A percentile compares a stretch with the other conserved stretches of the same genome.
These are phyloP conservation scores for Gallirallus australis DNA, from an alignment of 2,797 vertebrate genomes.

Conservation along the genomic window DNA sequence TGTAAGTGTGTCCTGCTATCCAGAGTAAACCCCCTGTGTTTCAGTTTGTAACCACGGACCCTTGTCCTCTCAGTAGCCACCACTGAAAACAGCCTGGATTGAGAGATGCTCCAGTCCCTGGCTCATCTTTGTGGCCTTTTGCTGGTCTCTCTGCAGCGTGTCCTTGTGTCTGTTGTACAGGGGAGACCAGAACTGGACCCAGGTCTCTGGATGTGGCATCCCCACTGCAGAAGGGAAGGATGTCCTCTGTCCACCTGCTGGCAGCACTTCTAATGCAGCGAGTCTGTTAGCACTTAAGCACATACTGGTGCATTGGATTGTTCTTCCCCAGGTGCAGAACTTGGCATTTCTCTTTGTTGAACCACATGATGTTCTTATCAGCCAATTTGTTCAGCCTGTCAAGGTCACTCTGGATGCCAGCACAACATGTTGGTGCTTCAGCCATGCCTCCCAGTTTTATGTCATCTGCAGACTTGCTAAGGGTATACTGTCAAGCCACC, in stretches of 20 bases:
- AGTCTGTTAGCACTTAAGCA: background rate
- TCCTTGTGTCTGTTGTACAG: background rate
- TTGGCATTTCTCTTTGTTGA: background rate
- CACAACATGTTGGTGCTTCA: background rate
- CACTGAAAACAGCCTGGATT: no score
- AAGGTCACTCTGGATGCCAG: background rate
- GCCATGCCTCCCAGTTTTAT: background rate
- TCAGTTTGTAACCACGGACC: no score
- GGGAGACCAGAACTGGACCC: background rate
- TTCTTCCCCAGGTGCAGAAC: background rate
- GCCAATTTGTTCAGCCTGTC: background rate
- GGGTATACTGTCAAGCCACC: background rate
- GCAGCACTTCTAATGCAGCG: background rate
- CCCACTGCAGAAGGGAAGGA: background rate
- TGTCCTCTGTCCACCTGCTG: background rate
- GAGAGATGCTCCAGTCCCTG: background rate
- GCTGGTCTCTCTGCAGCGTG: background rate
- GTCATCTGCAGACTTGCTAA: background rate
- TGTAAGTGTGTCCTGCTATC: no score
- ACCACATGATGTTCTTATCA: background rate
- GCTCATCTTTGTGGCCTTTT: background rate
- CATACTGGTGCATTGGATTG: accelerated
- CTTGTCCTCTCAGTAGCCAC: no score
- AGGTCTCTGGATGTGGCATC: background rate
- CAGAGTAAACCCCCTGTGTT: no score